These are phyloP conservation scores for Geotrupes spiniger DNA, from an alignment of 2,888 invertebrate genomes.

Conservation along the genomic window DNA sequence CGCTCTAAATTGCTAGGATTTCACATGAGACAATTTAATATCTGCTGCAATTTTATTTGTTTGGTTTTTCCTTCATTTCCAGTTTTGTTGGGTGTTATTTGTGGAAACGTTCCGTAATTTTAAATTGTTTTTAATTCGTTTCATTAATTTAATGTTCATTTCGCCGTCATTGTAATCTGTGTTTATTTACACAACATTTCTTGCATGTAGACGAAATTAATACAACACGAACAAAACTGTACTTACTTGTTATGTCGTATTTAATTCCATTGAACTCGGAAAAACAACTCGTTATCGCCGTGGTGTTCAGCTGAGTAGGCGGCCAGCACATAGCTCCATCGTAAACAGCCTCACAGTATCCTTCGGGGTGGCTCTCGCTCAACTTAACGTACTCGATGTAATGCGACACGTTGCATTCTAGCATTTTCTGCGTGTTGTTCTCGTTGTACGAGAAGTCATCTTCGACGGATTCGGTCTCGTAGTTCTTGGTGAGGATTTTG, in stretches of 20 bases:
- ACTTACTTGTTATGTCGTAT: constrained; percentile 84
- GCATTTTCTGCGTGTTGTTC: constrained; percentile 15
- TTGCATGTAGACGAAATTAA: too few species aligned
- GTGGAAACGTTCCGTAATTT: too few species aligned
- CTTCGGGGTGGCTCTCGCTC: constrained; percentile 30
- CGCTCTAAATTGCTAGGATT: too few species aligned
- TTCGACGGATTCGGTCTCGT: constrained; percentile 2
- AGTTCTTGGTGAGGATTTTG: background rate
- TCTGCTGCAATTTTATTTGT: too few species aligned
- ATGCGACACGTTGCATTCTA: constrained; percentile 32
- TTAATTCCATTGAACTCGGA: constrained; percentile 72
- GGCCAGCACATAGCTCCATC: constrained; percentile 85
- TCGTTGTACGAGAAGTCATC: background rate
- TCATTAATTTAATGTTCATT: too few species aligned
- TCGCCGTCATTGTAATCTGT: too few species aligned
- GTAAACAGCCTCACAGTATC: constrained; percentile 65
- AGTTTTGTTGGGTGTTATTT: too few species aligned
- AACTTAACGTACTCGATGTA: constrained; percentile 31
- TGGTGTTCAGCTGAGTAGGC: constrained; percentile 65
- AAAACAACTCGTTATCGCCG: constrained; percentile 74
- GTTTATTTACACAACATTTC: too few species aligned
- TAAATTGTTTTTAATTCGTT: too few species aligned
- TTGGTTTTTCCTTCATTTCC: too few species aligned
- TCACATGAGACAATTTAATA: too few species aligned
- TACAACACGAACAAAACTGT: background rate